A percentile compares a stretch with the other conserved stretches of the same genome.
Evolutionary conservation across 2,113 vertebrate genomes (phyloP).

Genomic region (Alethe castanea): DNA sequence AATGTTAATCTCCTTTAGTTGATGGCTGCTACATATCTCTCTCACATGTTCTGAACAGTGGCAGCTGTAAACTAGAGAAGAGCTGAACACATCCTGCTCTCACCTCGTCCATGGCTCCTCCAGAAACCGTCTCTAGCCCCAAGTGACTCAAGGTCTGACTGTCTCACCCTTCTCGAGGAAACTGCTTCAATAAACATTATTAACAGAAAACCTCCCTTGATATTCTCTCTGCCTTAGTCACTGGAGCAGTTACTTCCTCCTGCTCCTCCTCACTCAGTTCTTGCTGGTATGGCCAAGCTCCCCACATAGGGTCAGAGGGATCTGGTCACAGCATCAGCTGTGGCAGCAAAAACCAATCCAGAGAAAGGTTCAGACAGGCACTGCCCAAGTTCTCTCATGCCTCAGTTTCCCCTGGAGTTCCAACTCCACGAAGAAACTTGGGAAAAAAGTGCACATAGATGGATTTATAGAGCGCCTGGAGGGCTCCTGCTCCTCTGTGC

Average conservation of each 20-base stretch:
- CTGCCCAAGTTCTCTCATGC: neutral
- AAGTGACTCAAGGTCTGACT: neutral
- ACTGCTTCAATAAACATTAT: neutral
- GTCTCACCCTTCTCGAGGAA: neutral
- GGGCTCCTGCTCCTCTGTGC: neutral
- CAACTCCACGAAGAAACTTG: fast-evolving
- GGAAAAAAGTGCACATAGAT: fast-evolving
- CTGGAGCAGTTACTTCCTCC: neutral
- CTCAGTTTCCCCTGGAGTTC: neutral
- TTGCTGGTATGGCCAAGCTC: fast-evolving
- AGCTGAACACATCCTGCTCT: neutral
- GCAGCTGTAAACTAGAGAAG: neutral
- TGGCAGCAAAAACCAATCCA: neutral
- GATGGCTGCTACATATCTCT: neutral
- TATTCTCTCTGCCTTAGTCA: constrained; percentile 17
- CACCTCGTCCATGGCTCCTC: neutral
- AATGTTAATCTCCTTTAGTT: neutral
- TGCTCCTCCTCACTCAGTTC: neutral
- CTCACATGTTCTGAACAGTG: fast-evolving
- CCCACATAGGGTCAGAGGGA: neutral
- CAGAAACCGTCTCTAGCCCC: neutral
- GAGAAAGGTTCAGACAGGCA: neutral
- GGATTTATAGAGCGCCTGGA: fast-evolving
- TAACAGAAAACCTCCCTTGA: neutral
- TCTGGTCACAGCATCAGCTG: neutral